These are phyloP conservation scores for Belgica antarctica DNA, from an alignment of 2,888 invertebrate genomes.

Conservation along the genomic window DNA sequence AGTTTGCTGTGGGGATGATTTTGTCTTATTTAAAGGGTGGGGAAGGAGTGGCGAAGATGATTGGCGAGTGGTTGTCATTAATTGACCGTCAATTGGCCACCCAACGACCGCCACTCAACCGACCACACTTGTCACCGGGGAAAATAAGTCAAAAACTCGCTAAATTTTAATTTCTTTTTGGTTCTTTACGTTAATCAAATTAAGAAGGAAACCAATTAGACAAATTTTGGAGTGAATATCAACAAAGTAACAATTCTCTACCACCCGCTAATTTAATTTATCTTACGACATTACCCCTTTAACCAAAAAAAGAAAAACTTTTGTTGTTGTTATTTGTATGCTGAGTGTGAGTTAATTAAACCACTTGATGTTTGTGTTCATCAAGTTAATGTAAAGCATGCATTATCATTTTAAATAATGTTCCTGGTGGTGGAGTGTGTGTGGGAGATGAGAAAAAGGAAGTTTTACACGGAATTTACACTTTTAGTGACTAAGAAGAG, in stretches of 20 bases:
- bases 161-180: background rate
- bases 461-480: background rate
- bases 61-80: too few species aligned
- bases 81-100: too few species aligned
- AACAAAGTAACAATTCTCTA: constrained; percentile 3
- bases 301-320: constrained; percentile 23
- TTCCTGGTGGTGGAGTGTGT: background rate
- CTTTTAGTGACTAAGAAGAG: background rate
- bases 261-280: constrained; percentile 32
- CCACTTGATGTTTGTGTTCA: background rate
- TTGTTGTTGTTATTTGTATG: background rate
- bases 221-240: background rate
- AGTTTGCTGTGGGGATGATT: background rate
- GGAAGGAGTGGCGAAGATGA: too few species aligned
- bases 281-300: constrained; percentile 36
- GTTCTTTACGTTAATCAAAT: constrained; percentile 3
- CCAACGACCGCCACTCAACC: too few species aligned
- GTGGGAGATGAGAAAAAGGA: background rate
- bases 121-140: too few species aligned
- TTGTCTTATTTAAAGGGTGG: too few species aligned
- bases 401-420: background rate
- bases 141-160: background rate
- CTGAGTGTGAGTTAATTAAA: constrained; percentile 32
- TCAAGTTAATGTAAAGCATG: constrained; percentile 27
- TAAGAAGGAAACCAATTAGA: constrained; percentile 8